A percentile compares a stretch with the other conserved stretches of the same genome.
Evolutionary conservation across 2,113 vertebrate species (phyloP).

Genomic region (Cyprinodon variegatus): DNA sequence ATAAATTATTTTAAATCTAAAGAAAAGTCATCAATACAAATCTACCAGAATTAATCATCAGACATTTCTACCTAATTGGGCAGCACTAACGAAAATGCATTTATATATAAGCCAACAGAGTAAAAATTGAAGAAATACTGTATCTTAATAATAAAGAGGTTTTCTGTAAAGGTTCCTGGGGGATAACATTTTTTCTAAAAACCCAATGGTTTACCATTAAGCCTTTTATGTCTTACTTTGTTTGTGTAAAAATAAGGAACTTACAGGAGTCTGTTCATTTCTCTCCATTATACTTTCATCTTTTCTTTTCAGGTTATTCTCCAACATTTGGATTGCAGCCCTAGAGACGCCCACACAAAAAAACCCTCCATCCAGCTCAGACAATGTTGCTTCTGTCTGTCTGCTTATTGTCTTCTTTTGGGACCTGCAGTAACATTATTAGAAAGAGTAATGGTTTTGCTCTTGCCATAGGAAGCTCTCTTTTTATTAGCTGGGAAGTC

Average conservation of each 20-base stretch:
- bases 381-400: neutral
- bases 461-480: neutral
- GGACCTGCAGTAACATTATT: slow-evolving; percentile 1
- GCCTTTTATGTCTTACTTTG: neutral
- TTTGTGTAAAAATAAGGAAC: neutral
- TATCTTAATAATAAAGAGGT: neutral
- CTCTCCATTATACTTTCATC: slow-evolving; percentile 2
- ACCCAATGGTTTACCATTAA: neutral
- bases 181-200: neutral
- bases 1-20: too few species aligned
- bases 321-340: neutral
- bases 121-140: neutral
- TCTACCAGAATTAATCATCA: neutral
- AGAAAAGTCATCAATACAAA: neutral
- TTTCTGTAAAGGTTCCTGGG: neutral
- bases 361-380: neutral
- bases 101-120: neutral
- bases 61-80: too few species aligned
- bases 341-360: neutral
- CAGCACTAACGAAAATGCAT: neutral
- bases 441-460: neutral
- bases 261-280: neutral
- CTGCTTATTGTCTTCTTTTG: neutral
- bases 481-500: neutral
- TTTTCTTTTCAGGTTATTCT: neutral